These are phyloP conservation scores for Diaprepes abbreviatus DNA, from an alignment of 2,888 invertebrate genomes.

Conservation along the genomic window DNA sequence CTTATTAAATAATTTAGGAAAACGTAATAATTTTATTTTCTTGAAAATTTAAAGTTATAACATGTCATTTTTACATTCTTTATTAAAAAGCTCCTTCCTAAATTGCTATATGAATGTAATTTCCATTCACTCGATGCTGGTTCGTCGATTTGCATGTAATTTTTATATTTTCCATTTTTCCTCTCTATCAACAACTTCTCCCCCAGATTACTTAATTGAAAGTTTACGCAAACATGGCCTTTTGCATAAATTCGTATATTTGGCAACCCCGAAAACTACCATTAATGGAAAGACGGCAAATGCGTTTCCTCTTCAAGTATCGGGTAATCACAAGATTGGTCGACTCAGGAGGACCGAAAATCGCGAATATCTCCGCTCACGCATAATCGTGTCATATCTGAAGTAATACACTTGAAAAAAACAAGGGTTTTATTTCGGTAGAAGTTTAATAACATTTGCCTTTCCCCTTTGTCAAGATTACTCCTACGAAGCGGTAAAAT, in stretches of 20 bases:
- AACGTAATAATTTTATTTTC: too few relatives aligned
- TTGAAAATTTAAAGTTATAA: too few relatives aligned
- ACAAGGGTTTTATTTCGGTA: conserved; percentile 57
- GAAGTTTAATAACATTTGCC: conserved; percentile 58
- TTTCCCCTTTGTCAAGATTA: conserved; percentile 50
- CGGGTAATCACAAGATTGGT: conserved; percentile 67
- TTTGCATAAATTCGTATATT: conserved; percentile 45
- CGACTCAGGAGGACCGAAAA: conserved; percentile 46
- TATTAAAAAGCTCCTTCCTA: too few relatives aligned
- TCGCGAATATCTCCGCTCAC: conserved; percentile 57
- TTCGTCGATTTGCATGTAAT: conserved; percentile 38
- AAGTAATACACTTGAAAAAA: conserved; percentile 57
- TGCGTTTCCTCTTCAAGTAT: conserved; percentile 53
- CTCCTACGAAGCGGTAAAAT: conserved; percentile 40
- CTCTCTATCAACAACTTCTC: conserved; percentile 35
- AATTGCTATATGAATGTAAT: too few relatives aligned
- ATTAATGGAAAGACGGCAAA: conserved; percentile 47
- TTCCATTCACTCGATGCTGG: too few relatives aligned
- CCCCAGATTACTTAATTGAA: conserved; percentile 48
- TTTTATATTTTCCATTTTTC: conserved; percentile 45
- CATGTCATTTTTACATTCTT: too few relatives aligned
- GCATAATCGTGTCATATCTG: conserved; percentile 67
- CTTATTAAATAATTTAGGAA: too few relatives aligned
- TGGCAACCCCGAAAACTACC: conserved; percentile 30
- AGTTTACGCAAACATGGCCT: conserved; percentile 48